A percentile compares a stretch with the other conserved stretches of the same genome.
phyloP scores from a whole-genome alignment of 92 coral and sea anemone genomes.

The Paramuricea clavata region DNA sequence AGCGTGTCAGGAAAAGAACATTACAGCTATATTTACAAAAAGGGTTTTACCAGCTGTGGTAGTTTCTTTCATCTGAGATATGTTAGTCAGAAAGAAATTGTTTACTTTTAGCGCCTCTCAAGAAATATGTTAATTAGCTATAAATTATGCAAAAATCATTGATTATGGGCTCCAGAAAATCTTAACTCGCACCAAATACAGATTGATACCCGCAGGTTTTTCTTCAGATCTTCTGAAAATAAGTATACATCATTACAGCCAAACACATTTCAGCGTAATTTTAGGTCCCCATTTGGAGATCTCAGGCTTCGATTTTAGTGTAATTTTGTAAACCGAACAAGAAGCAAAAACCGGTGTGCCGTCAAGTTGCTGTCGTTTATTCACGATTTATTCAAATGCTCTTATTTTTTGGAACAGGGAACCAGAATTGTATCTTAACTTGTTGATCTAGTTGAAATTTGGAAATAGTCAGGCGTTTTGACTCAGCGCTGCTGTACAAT shows the following conservation, averaged over 20 bases:
- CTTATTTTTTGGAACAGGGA: not conserved
- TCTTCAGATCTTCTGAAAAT: not conserved
- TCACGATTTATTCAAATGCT: too few species aligned
- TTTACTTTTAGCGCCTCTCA: not conserved
- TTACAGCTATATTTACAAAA: too few species aligned
- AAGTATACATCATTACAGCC: not conserved
- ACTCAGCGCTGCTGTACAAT: slow-evolving; percentile 45
- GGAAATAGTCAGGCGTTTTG: slow-evolving; percentile 2
- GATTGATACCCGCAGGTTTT: not conserved
- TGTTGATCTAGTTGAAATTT: too few species aligned
- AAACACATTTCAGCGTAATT: not conserved
- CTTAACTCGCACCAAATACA: not conserved
- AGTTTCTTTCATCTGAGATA: too few species aligned
- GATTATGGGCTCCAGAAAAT: not conserved
- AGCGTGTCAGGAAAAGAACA: too few species aligned
- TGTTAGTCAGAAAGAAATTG: too few species aligned
- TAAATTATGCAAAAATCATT: not conserved
- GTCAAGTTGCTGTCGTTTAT: too few species aligned
- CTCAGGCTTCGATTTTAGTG: not conserved
- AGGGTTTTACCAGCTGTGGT: too few species aligned
- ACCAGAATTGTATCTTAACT: too few species aligned
- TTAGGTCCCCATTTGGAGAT: not conserved
- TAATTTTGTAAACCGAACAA: too few species aligned
- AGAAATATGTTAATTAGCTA: not conserved
- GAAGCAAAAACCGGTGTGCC: too few species aligned